These are phyloP conservation scores for Agrypnia vestita DNA, from an alignment of 1,140 invertebrate genomes.

Conservation along the genomic window DNA sequence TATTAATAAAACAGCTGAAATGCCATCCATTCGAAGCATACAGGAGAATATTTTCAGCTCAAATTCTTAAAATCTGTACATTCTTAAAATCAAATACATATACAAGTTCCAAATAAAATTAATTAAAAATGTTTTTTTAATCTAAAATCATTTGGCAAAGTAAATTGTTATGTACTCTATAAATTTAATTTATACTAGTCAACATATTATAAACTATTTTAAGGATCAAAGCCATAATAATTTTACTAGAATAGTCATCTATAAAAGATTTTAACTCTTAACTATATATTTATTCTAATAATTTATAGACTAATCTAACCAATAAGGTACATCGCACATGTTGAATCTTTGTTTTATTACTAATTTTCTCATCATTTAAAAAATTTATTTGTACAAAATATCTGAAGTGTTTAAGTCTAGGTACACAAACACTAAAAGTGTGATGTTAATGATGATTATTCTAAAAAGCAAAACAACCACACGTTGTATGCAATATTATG, in stretches of 20 bases:
- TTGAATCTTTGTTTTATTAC: constrained; percentile 27
- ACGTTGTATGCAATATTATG: background rate
- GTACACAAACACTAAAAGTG: background rate
- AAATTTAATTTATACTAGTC: constrained; percentile 38
- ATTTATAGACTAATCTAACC: constrained; percentile 22
- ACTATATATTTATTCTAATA: constrained; percentile 25
- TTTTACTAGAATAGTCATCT: constrained; percentile 18
- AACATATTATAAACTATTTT: constrained; percentile 8
- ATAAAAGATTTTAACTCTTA: constrained; percentile 14
- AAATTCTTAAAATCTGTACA: too few species aligned
- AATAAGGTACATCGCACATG: constrained; percentile 6
- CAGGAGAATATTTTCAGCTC: too few species aligned
- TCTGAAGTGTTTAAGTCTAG: background rate
- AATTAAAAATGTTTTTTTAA: background rate
- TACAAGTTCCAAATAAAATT: too few species aligned
- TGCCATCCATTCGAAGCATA: too few species aligned
- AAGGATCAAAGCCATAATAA: constrained; percentile 34
- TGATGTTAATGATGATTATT: background rate
- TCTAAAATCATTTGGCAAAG: constrained; percentile 8
- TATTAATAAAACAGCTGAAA: too few species aligned
- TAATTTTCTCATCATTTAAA: constrained; percentile 6
- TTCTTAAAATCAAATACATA: too few species aligned
- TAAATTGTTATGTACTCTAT: constrained; percentile 22
- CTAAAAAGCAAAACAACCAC: background rate
- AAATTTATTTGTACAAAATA: background rate